These are phyloP conservation scores for Agrochola macilenta DNA, from an alignment of 2,888 invertebrate species.

Conservation along the genomic window DNA sequence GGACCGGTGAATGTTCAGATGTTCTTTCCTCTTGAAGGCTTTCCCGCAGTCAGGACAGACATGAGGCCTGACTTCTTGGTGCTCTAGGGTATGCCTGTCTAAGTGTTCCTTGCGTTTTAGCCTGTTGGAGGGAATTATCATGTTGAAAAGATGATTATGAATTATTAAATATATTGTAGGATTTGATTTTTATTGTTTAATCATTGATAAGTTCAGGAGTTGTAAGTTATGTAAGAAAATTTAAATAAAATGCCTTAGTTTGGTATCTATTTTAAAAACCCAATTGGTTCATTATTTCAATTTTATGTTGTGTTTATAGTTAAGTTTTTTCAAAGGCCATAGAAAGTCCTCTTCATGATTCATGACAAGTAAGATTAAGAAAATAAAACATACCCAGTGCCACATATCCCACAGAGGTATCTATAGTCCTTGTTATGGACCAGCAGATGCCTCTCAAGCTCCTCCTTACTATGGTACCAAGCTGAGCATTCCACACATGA, in stretches of 20 bases:
- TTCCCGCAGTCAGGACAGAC: conserved; percentile 94
- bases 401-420: conserved; percentile 94
- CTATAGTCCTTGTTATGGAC: conserved; percentile 94
- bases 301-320: not conserved
- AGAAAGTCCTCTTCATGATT: not conserved
- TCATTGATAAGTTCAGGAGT: not conserved
- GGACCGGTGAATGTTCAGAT: conserved; percentile 94
- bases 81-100: conserved; percentile 94
- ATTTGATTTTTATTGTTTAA: not conserved
- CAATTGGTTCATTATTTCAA: not conserved
- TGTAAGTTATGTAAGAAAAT: not conserved
- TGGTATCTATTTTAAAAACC: not conserved
- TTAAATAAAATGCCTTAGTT: not conserved
- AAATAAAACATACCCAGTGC: conserved; percentile 90
- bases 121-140: conserved; percentile 66
- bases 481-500: conserved; percentile 95
- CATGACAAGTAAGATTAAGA: not conserved
- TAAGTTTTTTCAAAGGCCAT: not conserved
- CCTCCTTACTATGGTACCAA: conserved; percentile 93
- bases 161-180: not conserved
- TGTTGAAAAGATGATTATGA: not conserved
- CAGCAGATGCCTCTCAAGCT: conserved; percentile 93
- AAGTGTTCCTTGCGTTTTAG: conserved; percentile 94
- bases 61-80: conserved; percentile 94
- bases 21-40: conserved; percentile 95